These are phyloP conservation scores for Austrolebias charrua DNA, from an alignment of 2,797 vertebrate genomes.

Conservation along the genomic window DNA sequence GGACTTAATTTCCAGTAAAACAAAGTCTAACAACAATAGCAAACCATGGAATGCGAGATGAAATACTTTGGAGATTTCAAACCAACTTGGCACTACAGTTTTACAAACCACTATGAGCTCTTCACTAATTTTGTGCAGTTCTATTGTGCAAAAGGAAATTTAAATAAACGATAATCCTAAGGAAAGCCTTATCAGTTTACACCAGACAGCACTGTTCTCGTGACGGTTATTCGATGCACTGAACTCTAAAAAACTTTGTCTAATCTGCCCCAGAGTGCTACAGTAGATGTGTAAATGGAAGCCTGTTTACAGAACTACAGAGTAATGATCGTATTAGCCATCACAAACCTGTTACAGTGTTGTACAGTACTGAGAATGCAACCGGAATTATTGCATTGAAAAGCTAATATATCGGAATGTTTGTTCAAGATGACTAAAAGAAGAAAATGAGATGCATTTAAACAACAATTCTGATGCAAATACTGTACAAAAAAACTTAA, in stretches of 20 bases:
- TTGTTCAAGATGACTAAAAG: slow-evolving; percentile 25
- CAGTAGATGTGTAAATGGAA: slow-evolving; percentile 57
- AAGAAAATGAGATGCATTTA: slow-evolving; percentile 33
- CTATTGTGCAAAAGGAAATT: not conserved
- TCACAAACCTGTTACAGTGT: slow-evolving; percentile 76
- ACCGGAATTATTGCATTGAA: slow-evolving; percentile 32
- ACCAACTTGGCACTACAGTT: slow-evolving; percentile 22
- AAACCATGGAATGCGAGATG: slow-evolving; percentile 37
- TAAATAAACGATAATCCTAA: slow-evolving; percentile 9
- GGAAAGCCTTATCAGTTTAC: slow-evolving; percentile 10
- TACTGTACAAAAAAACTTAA: slow-evolving; percentile 38
- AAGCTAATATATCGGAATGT: slow-evolving; percentile 12
- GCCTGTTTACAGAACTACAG: slow-evolving; percentile 41
- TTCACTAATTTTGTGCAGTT: slow-evolving; percentile 45
- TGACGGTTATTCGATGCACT: slow-evolving; percentile 31
- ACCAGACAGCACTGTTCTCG: slow-evolving; percentile 3
- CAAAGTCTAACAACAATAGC: slow-evolving; percentile 19
- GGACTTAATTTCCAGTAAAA: slow-evolving; percentile 60
- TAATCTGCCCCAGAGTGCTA: slow-evolving; percentile 51
- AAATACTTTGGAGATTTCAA: slow-evolving; percentile 23
- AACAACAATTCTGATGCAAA: slow-evolving; percentile 52
- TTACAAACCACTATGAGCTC: slow-evolving; percentile 23
- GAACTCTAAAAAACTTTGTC: slow-evolving; percentile 54
- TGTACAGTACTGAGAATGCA: slow-evolving; percentile 53
- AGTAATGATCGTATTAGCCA: slow-evolving; percentile 28